Conservation (phyloP, 2,888 invertebrate species). For the Euplexia lucipara region DNA sequence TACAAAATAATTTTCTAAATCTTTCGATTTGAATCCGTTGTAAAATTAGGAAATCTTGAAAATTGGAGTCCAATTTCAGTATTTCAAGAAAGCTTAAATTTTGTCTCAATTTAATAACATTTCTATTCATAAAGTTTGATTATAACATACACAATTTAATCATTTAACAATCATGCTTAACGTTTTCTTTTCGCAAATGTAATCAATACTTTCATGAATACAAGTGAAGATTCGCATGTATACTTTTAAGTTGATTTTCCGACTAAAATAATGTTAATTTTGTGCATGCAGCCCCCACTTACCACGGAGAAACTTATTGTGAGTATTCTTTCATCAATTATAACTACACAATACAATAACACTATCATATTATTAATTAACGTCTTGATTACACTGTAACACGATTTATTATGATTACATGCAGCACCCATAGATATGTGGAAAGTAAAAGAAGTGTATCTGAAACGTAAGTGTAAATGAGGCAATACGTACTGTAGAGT, state of each 20-base stretch:
- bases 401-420: constrained; percentile 71
- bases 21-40: background rate
- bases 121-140: constrained; percentile 49
- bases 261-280: constrained; percentile 79
- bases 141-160: constrained; percentile 44
- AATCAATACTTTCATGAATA: constrained; percentile 50
- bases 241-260: constrained; percentile 56
- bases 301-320: constrained; percentile 89
- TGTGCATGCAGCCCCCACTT: constrained; percentile 90
- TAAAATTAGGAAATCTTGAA: constrained; percentile 1
- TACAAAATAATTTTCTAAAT: background rate
- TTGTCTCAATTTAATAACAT: constrained; percentile 14
- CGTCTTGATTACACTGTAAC: constrained; percentile 14
- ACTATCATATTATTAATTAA: constrained; percentile 16
- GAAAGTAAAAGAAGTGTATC: constrained; percentile 89
- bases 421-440: constrained; percentile 88
- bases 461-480: constrained; percentile 83
- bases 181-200: constrained; percentile 16
- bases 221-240: constrained; percentile 45
- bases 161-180: constrained; percentile 32
- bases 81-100: constrained; percentile 11
- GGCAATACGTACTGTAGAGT: background rate
- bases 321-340: constrained; percentile 76
- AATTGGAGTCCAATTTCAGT: constrained; percentile 1
- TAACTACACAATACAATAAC: constrained; percentile 32